Percentiles rank a stretch among this genome's conserved stretches.
Conservation (phyloP, 1,140 invertebrate species). For the Dinothrombium tinctorium region DNA sequence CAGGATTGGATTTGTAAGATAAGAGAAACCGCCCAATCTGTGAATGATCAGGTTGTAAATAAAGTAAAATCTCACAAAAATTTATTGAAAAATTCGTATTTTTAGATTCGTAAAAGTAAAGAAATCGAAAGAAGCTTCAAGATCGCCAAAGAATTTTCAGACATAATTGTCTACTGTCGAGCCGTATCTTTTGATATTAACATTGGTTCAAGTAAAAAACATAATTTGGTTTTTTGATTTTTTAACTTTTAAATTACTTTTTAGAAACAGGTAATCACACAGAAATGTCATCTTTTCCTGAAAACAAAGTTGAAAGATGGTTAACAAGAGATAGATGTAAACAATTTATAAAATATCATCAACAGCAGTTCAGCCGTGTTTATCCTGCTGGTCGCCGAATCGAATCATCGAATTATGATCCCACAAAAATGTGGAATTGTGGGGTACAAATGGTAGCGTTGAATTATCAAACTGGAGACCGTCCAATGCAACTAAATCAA, state of each 20-base stretch:
- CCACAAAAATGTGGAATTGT: slow-evolving; percentile 76
- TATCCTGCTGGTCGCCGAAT: slow-evolving; percentile 71
- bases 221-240: background rate
- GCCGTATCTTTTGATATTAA: slow-evolving; percentile 39
- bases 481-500: slow-evolving; percentile 80
- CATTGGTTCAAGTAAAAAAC: slow-evolving; percentile 25
- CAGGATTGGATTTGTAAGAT: slow-evolving; percentile 66
- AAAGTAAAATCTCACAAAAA: background rate
- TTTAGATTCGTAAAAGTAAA: slow-evolving; percentile 43
- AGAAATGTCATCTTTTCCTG: slow-evolving; percentile 91
- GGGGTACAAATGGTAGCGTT: slow-evolving; percentile 90
- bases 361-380: slow-evolving; percentile 60
- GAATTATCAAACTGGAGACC: slow-evolving; percentile 93
- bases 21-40: slow-evolving; percentile 43
- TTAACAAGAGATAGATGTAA: slow-evolving; percentile 51
- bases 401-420: slow-evolving; percentile 93
- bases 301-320: slow-evolving; percentile 75
- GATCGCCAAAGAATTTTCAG: slow-evolving; percentile 85
- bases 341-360: slow-evolving; percentile 43
- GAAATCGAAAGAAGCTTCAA: slow-evolving; percentile 65
- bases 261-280: slow-evolving; percentile 34
- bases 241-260: background rate
- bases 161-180: slow-evolving; percentile 82
- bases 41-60: background rate
- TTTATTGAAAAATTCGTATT: background rate